phyloP scores from a whole-genome alignment of 2,113 vertebrate species.

The Balaenoptera acutorostrata region DNA sequence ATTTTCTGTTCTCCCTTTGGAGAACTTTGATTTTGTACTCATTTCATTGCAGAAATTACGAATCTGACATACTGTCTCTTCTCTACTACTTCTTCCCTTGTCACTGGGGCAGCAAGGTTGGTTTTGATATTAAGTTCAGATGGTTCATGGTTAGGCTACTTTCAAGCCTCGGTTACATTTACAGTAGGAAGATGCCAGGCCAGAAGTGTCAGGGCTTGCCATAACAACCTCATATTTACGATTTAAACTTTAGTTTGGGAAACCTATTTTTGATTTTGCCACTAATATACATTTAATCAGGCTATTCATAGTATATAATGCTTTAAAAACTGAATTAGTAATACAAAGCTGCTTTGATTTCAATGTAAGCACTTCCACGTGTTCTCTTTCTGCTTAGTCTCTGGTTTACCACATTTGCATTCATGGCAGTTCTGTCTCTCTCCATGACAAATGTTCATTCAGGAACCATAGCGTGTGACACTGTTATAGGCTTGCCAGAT shows the following conservation, averaged over 20 bases:
- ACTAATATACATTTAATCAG: background rate
- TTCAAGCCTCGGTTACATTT: background rate
- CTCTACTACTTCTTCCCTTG: background rate
- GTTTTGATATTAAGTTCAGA: background rate
- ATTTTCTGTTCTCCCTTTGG: background rate
- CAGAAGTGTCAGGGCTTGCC: background rate
- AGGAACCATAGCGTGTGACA: constrained; percentile 14
- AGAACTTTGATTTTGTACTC: background rate
- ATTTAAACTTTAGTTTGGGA: background rate
- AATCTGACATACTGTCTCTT: background rate
- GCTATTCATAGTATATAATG: background rate
- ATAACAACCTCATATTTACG: background rate
- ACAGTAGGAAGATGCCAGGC: background rate
- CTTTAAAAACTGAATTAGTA: background rate
- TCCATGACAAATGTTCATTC: background rate
- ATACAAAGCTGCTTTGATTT: background rate
- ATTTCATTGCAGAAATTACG: background rate
- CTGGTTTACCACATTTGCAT: background rate
- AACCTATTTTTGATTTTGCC: background rate
- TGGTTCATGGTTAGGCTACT: background rate
- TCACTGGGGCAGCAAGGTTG: background rate
- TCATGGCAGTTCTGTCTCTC: background rate
- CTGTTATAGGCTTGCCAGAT: background rate
- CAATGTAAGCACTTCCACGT: background rate
- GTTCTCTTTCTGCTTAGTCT: background rate